Base-by-base conservation (phyloP, 2,113 vertebrate species). In the Machaerirhynchus nigripectus region DNA sequence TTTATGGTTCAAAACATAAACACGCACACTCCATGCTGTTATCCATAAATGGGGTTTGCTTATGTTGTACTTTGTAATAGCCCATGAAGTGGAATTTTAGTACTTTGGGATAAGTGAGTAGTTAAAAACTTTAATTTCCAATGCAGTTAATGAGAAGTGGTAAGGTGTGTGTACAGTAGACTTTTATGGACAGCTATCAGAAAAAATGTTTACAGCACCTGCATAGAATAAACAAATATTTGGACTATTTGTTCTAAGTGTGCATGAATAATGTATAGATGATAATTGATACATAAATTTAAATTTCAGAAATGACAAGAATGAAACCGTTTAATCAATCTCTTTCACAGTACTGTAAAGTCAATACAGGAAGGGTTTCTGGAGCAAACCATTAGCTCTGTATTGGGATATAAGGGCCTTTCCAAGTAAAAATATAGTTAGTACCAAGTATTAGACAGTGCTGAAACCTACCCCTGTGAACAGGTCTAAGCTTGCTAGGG, bases 1-100 rank as follows among this genome's bases (percentile, higher is more conserved):
- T 92, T 96, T 86, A 80, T 80, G 76, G 60, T 75, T 95, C 71
- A 88, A 96, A 91, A 85, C 63, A 73, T 24, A 95, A 87, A 81
- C 46, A 82, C 10, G 56, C 33, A 70, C 14, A 13, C 50, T 86
- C 26, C 14, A 15, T 56, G 30, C 52, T 81, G 27, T 60, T 10
- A 3, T 69, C n/a, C 18, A 16, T 30, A 35, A 46, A 14, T 2
- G 1, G 24, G 7, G 10, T 37, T 87, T 77, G 23, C 35, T 74
- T 69, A 18, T 73, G 19, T 35, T 67, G 2, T 40, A 31, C 27
- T 70, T 77, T 47, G 27, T 50, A 47, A 44, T 37, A 69, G 39
- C 52, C 39, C 46, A 70, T 16, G 9, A n/a, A 74, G 27, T 63
- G 63, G 39, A 76, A 39, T 82, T 90, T 84, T 87, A 85, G 28